phyloP scores from a whole-genome alignment of 2,797 vertebrate species.

The Sternotherus odoratus region DNA sequence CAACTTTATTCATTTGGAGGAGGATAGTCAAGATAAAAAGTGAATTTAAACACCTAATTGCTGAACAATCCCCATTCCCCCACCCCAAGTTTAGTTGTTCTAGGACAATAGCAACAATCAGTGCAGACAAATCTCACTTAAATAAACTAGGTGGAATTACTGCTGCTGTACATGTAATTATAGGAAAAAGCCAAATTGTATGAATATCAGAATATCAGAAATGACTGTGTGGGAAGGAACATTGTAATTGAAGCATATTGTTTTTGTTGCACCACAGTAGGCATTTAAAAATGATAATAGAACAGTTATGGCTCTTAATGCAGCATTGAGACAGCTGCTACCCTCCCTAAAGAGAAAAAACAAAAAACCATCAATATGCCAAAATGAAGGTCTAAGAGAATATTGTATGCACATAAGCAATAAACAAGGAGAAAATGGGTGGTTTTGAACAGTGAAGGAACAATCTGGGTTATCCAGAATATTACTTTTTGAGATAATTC shows the following conservation, averaged over 20 bases:
- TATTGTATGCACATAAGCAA: neutral
- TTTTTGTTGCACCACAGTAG: neutral
- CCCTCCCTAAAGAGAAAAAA: neutral
- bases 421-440: neutral
- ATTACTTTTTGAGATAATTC: neutral
- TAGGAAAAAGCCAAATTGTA: neutral
- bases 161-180: neutral
- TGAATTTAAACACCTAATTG: neutral
- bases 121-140: neutral
- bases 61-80: neutral
- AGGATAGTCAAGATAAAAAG: neutral
- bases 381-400: neutral
- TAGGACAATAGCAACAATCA: neutral
- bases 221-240: neutral
- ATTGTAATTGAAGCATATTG: neutral
- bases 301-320: neutral
- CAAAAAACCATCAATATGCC: neutral
- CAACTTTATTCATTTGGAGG: neutral
- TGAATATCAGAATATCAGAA: neutral
- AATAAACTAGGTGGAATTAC: neutral
- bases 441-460: rapidly evolving
- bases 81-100: too few relatives aligned
- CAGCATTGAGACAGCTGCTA: neutral
- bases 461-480: rapidly evolving
- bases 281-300: neutral